Conservation (phyloP, 2,797 vertebrate species). For the Vespertilio murinus region DNA sequence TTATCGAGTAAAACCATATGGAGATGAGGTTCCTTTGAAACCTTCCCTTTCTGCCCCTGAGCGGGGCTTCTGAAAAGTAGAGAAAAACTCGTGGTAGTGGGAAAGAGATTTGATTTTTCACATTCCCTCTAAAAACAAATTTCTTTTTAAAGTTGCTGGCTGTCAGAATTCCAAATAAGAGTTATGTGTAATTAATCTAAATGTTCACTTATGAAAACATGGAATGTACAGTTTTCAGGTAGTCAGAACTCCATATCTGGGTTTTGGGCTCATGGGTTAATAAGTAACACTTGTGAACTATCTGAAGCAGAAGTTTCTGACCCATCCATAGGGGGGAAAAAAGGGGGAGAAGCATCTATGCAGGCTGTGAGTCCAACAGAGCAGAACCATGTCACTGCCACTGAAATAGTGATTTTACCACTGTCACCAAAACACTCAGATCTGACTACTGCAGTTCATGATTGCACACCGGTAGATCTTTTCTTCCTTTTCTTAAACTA, state of each 20-base stretch:
- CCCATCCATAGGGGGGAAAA: background rate
- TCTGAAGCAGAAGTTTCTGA: conserved; percentile 47
- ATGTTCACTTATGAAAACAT: conserved; percentile 3
- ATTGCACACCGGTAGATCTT: background rate
- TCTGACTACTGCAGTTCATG: background rate
- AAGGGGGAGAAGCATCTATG: background rate
- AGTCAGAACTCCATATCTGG: background rate
- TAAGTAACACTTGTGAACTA: conserved; percentile 50
- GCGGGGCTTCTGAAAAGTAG: conserved; percentile 79
- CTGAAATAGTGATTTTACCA: background rate
- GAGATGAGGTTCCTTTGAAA: conserved; percentile 94
- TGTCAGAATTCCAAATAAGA: conserved; percentile 63
- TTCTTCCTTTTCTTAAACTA: background rate
- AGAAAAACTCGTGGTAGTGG: conserved; percentile 76
- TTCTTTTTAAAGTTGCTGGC: conserved; percentile 13
- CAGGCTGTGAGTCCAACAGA: background rate
- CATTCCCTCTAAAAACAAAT: conserved; percentile 55
- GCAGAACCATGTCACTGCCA: background rate
- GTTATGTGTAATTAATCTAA: conserved; percentile 33
- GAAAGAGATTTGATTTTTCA: conserved; percentile 59
- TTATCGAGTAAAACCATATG: conserved; percentile 94
- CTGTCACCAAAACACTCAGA: background rate
- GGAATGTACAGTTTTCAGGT: background rate
- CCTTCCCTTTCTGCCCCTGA: conserved; percentile 86
- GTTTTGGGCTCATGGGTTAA: background rate